Percentiles rank a stretch among this genome's conserved stretches.
These are phyloP conservation scores for Pelmatolapia mariae DNA, from an alignment of 2,113 vertebrate genomes.

Conservation along the genomic window DNA sequence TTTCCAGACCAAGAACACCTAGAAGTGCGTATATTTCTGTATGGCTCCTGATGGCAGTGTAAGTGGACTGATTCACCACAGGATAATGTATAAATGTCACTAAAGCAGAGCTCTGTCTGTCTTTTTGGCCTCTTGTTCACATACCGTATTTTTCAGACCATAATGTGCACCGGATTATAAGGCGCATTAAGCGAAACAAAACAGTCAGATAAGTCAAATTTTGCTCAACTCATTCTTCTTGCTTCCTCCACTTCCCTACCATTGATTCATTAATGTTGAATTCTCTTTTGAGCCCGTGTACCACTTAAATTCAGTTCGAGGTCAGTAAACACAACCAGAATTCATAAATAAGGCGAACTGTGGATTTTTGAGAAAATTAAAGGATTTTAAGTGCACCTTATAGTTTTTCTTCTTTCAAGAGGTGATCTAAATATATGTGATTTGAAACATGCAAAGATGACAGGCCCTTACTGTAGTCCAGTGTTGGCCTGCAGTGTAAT, in stretches of 20 bases:
- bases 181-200: not conserved
- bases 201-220: not conserved
- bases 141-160: not conserved
- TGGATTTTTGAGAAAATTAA: not conserved
- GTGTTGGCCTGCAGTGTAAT: not conserved
- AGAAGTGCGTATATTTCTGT: not conserved
- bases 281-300: not conserved
- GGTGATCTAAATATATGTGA: not conserved
- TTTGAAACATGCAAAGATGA: not conserved
- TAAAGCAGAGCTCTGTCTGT: not conserved
- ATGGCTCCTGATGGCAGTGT: not conserved
- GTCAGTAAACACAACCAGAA: not conserved
- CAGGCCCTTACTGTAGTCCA: not conserved
- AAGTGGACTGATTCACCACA: not conserved
- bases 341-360: not conserved
- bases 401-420: not conserved
- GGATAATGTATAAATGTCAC: not conserved
- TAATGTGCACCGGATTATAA: fast-evolving
- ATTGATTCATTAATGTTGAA: not conserved
- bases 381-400: fast-evolving
- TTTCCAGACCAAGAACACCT: fast-evolving
- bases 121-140: not conserved
- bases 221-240: not conserved
- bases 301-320: not conserved
- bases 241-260: not conserved